phyloP scores from a whole-genome alignment of 2,113 vertebrate genomes.

The Vidua macroura region DNA sequence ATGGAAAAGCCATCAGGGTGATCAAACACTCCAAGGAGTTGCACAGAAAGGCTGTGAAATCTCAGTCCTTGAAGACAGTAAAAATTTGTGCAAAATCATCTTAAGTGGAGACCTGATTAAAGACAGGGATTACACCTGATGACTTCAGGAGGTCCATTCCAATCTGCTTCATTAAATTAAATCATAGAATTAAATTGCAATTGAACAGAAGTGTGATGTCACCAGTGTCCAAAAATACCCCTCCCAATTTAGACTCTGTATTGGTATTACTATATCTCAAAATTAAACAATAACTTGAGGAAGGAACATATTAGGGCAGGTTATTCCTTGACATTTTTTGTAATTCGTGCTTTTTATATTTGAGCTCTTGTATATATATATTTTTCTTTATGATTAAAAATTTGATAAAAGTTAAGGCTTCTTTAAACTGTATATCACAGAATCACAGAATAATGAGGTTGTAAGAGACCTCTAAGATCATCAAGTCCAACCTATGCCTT shows the following conservation, averaged over 20 bases:
- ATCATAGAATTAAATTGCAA: not conserved
- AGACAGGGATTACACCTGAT: not conserved
- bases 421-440: not conserved
- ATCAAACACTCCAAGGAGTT: not conserved
- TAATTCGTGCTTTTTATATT: not conserved
- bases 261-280: not conserved
- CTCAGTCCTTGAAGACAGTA: not conserved
- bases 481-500: too few species aligned
- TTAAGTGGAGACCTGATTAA: not conserved
- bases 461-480: too few species aligned
- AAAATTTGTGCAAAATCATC: not conserved
- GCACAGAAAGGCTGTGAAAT: not conserved
- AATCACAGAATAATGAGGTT: too few species aligned
- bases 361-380: not conserved
- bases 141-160: not conserved
- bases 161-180: not conserved
- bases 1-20: not conserved
- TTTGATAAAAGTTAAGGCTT: not conserved
- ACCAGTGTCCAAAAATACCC: fast-evolving
- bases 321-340: not conserved
- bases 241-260: not conserved
- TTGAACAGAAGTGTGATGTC: not conserved
- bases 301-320: not conserved
- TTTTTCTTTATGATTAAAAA: not conserved
- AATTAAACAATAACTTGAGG: not conserved